Conservation (phyloP, 2,797 vertebrate species). For the Neosalanx taihuensis region DNA sequence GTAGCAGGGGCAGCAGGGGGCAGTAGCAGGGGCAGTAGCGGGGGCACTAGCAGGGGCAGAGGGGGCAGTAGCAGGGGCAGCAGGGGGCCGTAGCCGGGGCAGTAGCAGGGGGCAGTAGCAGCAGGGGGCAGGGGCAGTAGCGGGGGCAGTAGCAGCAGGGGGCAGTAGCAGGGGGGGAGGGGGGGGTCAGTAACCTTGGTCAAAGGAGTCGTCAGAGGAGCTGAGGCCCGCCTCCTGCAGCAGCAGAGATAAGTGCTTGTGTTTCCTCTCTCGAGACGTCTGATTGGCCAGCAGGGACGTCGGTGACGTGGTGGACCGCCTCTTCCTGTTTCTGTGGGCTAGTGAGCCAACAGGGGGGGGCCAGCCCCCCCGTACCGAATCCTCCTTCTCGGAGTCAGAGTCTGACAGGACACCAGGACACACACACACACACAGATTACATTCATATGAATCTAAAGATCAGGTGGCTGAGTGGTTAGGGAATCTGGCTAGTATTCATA, state of each 20-base stretch:
- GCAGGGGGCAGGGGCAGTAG: constrained; percentile 31
- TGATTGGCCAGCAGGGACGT: constrained; percentile 76
- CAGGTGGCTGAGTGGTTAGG: too few relatives aligned
- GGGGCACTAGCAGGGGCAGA: constrained; percentile 22
- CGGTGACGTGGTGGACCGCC: constrained; percentile 57
- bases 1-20: too few relatives aligned
- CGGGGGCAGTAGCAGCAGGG: neutral
- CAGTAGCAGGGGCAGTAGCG: too few relatives aligned
- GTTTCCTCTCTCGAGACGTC: constrained; percentile 83
- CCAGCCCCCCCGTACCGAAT: constrained; percentile 84
- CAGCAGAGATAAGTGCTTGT: constrained; percentile 91
- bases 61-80: too few relatives aligned
- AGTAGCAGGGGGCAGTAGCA: neutral
- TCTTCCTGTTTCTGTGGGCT: constrained; percentile 69
- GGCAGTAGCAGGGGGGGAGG: constrained; percentile 42
- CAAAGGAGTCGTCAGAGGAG: constrained; percentile 95
- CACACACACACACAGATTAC: constrained; percentile 9
- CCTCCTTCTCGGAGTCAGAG: constrained; percentile 92
- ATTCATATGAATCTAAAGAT: neutral
- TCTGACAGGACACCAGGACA: constrained; percentile 71
- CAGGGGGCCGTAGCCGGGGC: neutral
- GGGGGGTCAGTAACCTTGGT: constrained; percentile 97
- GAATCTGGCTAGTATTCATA: too few relatives aligned
- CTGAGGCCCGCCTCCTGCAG: constrained; percentile 88
- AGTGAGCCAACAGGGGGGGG: constrained; percentile 73